A percentile compares a stretch with the other conserved stretches of the same genome.
phyloP scores from a whole-genome alignment of 1,140 invertebrate genomes.

The Eupristina koningsbergeri region DNA sequence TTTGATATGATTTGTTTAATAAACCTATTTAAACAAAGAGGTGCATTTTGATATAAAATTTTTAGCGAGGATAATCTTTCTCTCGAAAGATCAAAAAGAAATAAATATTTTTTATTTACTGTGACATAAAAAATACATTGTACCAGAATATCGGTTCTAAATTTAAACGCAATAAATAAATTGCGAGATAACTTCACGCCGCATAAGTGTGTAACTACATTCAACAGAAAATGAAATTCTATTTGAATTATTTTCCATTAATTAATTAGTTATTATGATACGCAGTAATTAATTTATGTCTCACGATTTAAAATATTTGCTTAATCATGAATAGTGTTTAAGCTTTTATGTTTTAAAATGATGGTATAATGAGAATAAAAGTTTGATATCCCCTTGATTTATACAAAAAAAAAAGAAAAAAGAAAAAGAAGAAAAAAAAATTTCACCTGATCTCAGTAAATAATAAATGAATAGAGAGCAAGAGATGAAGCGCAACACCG shows the following conservation, averaged over 20 bases:
- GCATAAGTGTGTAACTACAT: not conserved
- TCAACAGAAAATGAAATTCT: not conserved
- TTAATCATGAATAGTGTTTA: not conserved
- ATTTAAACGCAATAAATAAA: no score
- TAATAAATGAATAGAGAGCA: slow-evolving; percentile 37
- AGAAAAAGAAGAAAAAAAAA: no score
- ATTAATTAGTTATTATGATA: not conserved
- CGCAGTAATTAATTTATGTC: not conserved
- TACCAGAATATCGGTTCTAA: no score
- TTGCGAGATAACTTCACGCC: no score
- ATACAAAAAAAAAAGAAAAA: no score
- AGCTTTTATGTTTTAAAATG: not conserved
- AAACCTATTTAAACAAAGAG: no score
- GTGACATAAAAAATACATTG: no score
- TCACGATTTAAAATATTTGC: not conserved
- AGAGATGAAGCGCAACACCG: slow-evolving; percentile 33
- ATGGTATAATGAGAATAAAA: not conserved
- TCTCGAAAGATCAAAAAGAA: no score
- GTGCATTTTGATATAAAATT: no score
- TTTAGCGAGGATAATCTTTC: no score
- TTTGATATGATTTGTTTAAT: no score
- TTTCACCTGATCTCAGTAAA: slow-evolving; percentile 30
- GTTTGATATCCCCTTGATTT: not conserved
- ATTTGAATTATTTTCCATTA: not conserved
- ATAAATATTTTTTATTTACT: no score